phyloP scores from a whole-genome alignment of 2,113 vertebrate genomes.

The Sigmodon hispidus region DNA sequence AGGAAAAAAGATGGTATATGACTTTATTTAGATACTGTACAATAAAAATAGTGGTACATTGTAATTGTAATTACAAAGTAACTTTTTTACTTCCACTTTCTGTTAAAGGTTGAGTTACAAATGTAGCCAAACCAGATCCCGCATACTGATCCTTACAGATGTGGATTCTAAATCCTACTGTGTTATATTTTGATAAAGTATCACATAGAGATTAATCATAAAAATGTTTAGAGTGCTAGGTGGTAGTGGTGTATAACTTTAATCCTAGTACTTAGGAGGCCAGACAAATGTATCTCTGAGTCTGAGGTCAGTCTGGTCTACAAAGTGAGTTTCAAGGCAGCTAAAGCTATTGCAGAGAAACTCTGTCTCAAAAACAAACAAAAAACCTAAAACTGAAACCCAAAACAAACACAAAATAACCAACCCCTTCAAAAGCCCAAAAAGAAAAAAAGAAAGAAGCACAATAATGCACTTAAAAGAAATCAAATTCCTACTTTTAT shows the following conservation, averaged over 20 bases:
- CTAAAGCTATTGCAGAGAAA: neutral
- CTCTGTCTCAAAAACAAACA: neutral
- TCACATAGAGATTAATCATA: neutral
- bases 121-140: neutral
- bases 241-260: neutral
- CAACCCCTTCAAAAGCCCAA: too few relatives aligned
- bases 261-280: neutral
- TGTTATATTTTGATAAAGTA: neutral
- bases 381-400: neutral
- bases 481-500: neutral
- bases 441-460: neutral
- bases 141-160: neutral
- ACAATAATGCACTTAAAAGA: neutral
- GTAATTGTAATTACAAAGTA: too few relatives aligned
- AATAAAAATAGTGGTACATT: conserved; percentile 8
- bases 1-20: neutral
- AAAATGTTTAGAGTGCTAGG: neutral
- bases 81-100: too few relatives aligned
- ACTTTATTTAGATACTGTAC: neutral
- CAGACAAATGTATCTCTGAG: neutral
- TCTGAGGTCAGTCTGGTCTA: too few relatives aligned
- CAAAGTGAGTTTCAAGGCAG: neutral
- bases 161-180: neutral
- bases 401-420: too few relatives aligned
- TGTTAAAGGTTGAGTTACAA: neutral